Conservation (phyloP, 2,797 vertebrate species). For the Phyllotis vaccarum region DNA sequence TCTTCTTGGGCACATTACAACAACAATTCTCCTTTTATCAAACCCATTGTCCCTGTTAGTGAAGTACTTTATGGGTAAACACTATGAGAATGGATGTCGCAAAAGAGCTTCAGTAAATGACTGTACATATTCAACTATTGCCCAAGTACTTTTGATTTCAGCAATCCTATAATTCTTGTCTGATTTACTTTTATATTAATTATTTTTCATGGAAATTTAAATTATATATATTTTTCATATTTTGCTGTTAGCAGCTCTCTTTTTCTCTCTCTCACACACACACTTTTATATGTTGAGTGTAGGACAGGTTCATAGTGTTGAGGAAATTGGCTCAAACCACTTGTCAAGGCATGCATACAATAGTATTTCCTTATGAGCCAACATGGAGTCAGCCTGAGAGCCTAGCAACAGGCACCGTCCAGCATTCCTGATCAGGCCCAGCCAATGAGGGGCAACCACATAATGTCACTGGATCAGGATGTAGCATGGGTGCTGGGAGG, state of each 20-base stretch:
- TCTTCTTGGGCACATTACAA: neutral
- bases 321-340: too few species aligned
- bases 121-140: neutral
- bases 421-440: too few species aligned
- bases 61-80: constrained; percentile 8
- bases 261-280: neutral
- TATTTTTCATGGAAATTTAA: constrained; percentile 24
- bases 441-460: too few species aligned
- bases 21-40: neutral
- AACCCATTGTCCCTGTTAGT: neutral
- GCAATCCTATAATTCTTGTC: neutral
- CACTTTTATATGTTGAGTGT: neutral
- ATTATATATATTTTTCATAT: constrained; percentile 35
- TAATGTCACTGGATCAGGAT: too few species aligned
- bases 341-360: too few species aligned
- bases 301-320: too few species aligned
- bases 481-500: too few species aligned
- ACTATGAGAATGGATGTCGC: neutral
- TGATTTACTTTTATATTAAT: neutral
- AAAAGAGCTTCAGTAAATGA: neutral
- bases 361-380: too few species aligned
- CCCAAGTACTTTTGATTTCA: constrained; percentile 26
- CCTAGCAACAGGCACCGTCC: too few species aligned
- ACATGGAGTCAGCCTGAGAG: too few species aligned
- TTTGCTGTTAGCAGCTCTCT: neutral